Evolutionary conservation across 2,797 vertebrate genomes (phyloP), one percentile per base, ranked within the genome.

Genomic region (Arrhamphus sclerolepis): DNA sequence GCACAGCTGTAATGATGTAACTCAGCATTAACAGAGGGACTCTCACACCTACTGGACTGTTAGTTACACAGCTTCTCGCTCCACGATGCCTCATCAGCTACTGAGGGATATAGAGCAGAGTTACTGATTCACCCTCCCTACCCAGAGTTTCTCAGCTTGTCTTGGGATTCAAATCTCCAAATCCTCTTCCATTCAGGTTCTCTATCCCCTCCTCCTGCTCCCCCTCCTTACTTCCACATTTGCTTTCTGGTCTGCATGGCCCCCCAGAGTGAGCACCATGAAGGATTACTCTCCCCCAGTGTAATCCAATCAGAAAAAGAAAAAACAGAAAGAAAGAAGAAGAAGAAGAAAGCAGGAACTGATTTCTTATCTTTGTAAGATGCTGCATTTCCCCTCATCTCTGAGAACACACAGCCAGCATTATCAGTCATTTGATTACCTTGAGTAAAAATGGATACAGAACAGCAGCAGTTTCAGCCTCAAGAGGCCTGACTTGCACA

Each of bases 401-500:
- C 75, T 65, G 79, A 78, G 86, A 90, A 88, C 83, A 89, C 75
- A 79, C 82, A 82, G 85, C 76, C 76, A 81, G 81, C 83, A 92
- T 90, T 92, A 91, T 88, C 85, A 90, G 79, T 94, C 92, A 93
- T 92, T 93, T 91, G 90, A 93, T 94, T 93, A 93, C 84, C 51
- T 77, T 49, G 70, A 83, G 83, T 81, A 88, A 87, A 91, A 91
- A 90, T 90, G 89, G 90, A 93, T 79, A 84, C 81, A 87, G 82
- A 91, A 82, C 88, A 90, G 91, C 76, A 75, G 81, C 71, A 42
- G 76, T 81, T 81, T 74, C 79, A 83, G 89, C 89, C 89, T 86
- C 82, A 11, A 88, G 90, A 93, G 89, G 87, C 82, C 89, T 85
- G 89, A 86, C 82, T 85, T 90, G 86, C 88, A 90, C 82, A 84